A percentile compares a stretch with the other conserved stretches of the same genome.
These are phyloP conservation scores for Sinelater perroti DNA, from an alignment of 2,888 invertebrate genomes.

Conservation along the genomic window DNA sequence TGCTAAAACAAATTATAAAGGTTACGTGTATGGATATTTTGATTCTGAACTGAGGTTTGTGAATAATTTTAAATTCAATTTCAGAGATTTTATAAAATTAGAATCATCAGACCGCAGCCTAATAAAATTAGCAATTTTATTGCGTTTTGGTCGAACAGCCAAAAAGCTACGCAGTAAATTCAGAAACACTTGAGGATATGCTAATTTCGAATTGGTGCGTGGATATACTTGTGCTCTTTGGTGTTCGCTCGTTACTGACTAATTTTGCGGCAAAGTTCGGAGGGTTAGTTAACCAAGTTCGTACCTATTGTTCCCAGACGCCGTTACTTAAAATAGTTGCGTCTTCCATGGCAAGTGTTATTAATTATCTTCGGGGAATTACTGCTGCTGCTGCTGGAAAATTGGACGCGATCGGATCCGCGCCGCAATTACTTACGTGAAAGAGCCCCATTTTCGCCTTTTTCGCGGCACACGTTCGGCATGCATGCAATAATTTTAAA, in stretches of 20 bases:
- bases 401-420: too few species aligned
- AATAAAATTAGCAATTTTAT: too few species aligned
- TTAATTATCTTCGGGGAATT: constrained; percentile 23
- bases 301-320: constrained; percentile 30
- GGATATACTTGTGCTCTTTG: constrained; percentile 36
- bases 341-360: constrained; percentile 12
- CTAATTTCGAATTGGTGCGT: constrained; percentile 40
- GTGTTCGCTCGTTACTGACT: constrained; percentile 36
- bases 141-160: neutral
- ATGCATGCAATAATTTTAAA: constrained; percentile 17
- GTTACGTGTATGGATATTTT: too few species aligned
- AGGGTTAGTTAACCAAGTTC: constrained; percentile 29
- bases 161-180: constrained; percentile 11
- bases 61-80: too few species aligned
- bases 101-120: too few species aligned
- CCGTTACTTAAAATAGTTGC: constrained; percentile 32
- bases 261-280: constrained; percentile 26
- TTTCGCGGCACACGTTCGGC: too few species aligned
- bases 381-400: neutral
- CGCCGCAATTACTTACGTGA: too few species aligned
- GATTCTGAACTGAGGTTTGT: too few species aligned
- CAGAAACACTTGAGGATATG: constrained; percentile 27
- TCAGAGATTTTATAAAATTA: too few species aligned
- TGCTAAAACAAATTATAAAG: too few species aligned
- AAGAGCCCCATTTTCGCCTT: too few species aligned